Evolutionary conservation across 2,113 vertebrate species (phyloP), one percentile per base, ranked within the genome.

Genomic region (Cyanoramphus novaezelandiae): DNA sequence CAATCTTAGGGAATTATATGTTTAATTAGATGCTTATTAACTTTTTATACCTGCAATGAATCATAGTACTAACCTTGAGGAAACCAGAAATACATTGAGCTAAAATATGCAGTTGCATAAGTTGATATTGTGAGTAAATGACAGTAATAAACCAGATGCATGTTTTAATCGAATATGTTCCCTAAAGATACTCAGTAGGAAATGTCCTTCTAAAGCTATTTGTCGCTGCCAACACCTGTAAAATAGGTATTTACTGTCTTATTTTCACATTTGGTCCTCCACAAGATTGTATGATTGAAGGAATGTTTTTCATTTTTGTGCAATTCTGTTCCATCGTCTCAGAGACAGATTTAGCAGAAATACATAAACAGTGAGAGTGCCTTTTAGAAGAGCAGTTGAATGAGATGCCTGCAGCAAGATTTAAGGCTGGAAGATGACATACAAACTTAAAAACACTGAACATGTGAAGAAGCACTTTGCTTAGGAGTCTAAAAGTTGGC

Each of bases 1-100:
- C 97, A 95, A 93, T 95, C 83, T 97, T 80, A 82, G 65, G 94
- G 82, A 97, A 95, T 95, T 94, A 96, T 93, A 83, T 75, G 78
- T 94, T 96, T 97, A 96, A 97, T 97, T 97, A 97, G 49, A 92
- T 93, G 35, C 39, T 29, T 88, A 85, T 97, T 96, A 97, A 92
- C 77, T 83, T 96, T 97, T 94, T 93, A 96, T 87, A 85, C 39
- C 49, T 21, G 53, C 59, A 90, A 78, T 91, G 84, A 95, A 92
- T 95, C 86, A 92, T 10, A 72, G 37, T 76, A 7, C 41, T 95
- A 93, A 97, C 93, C 86, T n/a, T 62, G 72, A 97, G 88, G 53
- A 96, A 96, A 92, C 33, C 43, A 95, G 63, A 90, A 79, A 65
- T 82, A 39, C 35, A 55, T 4, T 28, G 46, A 93, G 85, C 94